phyloP scores from a whole-genome alignment of 2,888 invertebrate species.

The Pyrgus malvae region DNA sequence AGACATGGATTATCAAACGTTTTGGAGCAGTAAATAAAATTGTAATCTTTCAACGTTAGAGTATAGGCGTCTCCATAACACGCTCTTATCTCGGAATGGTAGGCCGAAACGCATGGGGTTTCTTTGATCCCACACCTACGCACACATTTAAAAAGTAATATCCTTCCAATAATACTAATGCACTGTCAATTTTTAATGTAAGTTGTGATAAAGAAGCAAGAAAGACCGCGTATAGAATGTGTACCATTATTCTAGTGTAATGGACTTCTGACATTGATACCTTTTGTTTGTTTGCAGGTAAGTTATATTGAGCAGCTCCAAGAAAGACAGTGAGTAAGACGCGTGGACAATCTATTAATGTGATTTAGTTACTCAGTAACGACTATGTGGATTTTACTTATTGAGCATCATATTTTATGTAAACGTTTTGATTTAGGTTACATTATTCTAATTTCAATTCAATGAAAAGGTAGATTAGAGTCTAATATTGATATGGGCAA shows the following conservation, averaged over 20 bases:
- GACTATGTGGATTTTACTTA: no score
- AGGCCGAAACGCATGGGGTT: slow-evolving; percentile 65
- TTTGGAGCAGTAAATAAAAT: slow-evolving; percentile 79
- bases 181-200: slow-evolving; percentile 78
- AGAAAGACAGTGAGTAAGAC: slow-evolving; percentile 9
- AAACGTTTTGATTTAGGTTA: no score
- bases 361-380: no score
- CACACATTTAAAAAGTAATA: slow-evolving; percentile 62
- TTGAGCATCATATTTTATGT: no score
- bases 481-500: no score
- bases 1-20: slow-evolving; percentile 81
- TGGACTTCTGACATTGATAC: slow-evolving; percentile 40
- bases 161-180: slow-evolving; percentile 72
- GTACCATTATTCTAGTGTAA: slow-evolving; percentile 35
- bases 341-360: no score
- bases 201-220: slow-evolving; percentile 52
- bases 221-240: slow-evolving; percentile 45
- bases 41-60: slow-evolving; percentile 71
- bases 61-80: slow-evolving; percentile 74
- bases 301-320: slow-evolving; percentile 22
- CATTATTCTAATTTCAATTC: no score
- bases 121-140: slow-evolving; percentile 78
- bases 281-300: slow-evolving; percentile 58
- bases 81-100: slow-evolving; percentile 71
- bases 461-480: no score